Percentiles rank a stretch among this genome's conserved stretches.
phyloP scores from a whole-genome alignment of 2,797 vertebrate species.

The Cuculus canorus region DNA sequence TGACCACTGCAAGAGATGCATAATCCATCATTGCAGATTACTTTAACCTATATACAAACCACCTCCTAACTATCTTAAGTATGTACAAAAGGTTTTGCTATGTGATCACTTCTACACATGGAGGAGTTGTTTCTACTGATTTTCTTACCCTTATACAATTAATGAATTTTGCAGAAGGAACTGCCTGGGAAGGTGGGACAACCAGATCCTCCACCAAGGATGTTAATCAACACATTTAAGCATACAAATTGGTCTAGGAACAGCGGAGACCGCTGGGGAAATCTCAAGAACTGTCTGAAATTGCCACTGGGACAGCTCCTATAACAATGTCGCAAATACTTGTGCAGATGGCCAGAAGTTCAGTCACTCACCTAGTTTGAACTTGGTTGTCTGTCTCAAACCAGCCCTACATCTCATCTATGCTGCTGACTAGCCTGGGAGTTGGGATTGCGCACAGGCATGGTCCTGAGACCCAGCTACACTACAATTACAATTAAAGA shows the following conservation, averaged over 20 bases:
- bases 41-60: background rate
- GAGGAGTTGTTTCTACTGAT: background rate
- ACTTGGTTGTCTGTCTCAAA: background rate
- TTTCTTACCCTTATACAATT: background rate
- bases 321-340: slow-evolving; percentile 22
- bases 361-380: background rate
- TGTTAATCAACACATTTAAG: background rate
- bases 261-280: background rate
- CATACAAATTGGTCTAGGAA: background rate
- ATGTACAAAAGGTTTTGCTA: background rate
- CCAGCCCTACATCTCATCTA: background rate
- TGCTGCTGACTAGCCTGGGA: background rate
- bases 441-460: background rate
- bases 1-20: background rate
- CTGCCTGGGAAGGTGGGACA: background rate
- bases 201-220: background rate
- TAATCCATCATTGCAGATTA: background rate
- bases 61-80: background rate
- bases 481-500: background rate
- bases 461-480: background rate
- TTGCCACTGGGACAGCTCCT: background rate
- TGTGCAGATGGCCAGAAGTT: background rate
- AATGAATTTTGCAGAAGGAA: background rate
- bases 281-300: slow-evolving; percentile 8
- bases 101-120: background rate